Base-by-base conservation (phyloP, 2,113 vertebrate genomes). In the Merops nubicus region DNA sequence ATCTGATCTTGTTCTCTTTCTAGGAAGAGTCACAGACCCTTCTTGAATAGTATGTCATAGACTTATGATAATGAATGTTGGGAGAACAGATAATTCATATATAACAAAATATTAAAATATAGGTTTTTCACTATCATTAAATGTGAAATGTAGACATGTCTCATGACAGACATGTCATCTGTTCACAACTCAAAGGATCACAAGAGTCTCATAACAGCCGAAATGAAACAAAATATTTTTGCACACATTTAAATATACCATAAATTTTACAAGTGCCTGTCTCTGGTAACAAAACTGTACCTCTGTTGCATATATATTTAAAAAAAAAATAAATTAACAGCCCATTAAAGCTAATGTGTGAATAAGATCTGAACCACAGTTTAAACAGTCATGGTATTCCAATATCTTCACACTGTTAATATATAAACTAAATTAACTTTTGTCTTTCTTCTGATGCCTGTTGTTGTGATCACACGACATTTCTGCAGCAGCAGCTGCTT, bases 401-500 rank as follows among this genome's bases (percentile, higher is more conserved):
- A 68, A 1, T 65, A 57, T 77, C 74, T 92, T 53, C 22, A 60
- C 15, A 34, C 3, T 38, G 43, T 16, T 48, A n/a, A 40, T 56
- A 11, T 38, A 53, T 21, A 6, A 33, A 15, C 15, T 70, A 43
- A 43, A 85, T 8, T 4, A 88, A 33, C n/a, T 29, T 88, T 69
- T 18, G 65, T 47, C 28, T 5, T 42, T 69, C 25, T 74, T 7
- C 14, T 45, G 5, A 56, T 74, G 15, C 3, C 17, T 42, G 3
- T 38, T 54, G 7, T 47, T 4, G 0, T 34, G 31, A 43, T 67
- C 50, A 79, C 16, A 43, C 0, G 1, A 38, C 8, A 38, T 25
- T 74, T 56, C 38, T 85, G 11, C 31, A 59, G 33, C 20, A 77
- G 9, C 14, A 82, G 26, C 13, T 56, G 6, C 23, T 57, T 62